phyloP scores from a whole-genome alignment of 1,140 invertebrate species.

The Panagrolaimus sp. region DNA sequence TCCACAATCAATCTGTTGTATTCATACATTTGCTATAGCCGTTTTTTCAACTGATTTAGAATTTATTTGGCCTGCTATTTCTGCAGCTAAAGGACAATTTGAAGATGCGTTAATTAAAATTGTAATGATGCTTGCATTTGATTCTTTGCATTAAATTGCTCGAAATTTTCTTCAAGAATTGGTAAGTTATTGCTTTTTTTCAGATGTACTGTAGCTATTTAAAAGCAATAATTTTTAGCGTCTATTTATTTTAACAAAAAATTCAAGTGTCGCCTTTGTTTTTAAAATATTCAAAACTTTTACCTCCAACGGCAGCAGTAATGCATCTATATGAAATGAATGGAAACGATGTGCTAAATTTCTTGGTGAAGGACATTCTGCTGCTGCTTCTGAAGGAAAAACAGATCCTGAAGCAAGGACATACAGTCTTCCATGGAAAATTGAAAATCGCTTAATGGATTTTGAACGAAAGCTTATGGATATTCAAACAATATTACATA shows the following conservation, averaged over 20 bases:
- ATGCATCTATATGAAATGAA: background rate
- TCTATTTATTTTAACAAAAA: background rate
- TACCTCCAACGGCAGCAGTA: background rate
- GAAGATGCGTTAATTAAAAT: background rate
- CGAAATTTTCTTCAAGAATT: background rate
- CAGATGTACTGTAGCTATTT: too few relatives aligned
- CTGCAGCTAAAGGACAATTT: background rate
- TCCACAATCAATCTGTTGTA: constrained; percentile 74
- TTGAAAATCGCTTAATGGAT: background rate
- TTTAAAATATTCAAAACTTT: background rate
- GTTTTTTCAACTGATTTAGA: constrained; percentile 2
- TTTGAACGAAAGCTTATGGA: background rate
- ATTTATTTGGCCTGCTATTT: background rate
- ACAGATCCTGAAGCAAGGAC: background rate
- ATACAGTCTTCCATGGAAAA: background rate
- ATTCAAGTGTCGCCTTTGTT: background rate
- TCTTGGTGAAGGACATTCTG: too few relatives aligned
- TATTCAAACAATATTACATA: background rate
- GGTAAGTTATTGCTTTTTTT: too few relatives aligned
- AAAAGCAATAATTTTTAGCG: background rate
- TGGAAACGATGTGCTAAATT: background rate
- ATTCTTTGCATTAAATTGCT: background rate
- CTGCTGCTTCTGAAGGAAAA: background rate
- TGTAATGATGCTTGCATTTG: background rate
- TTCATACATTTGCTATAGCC: constrained; percentile 66